These are phyloP conservation scores for Sardina pilchardus DNA, from an alignment of 2,113 vertebrate genomes.

Conservation along the genomic window DNA sequence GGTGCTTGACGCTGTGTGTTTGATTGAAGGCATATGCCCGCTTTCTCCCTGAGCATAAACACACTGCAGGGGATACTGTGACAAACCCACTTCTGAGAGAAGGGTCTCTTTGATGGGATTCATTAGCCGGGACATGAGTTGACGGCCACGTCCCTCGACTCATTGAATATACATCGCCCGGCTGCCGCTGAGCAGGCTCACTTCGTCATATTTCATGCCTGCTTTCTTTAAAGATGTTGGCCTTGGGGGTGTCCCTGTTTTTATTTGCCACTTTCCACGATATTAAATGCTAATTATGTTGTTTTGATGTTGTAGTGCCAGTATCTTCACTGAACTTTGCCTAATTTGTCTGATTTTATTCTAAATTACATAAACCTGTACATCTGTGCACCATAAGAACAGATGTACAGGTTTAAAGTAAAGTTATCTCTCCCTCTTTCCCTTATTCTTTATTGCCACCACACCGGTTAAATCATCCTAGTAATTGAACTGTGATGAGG, in stretches of 20 bases:
- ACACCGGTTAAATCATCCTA: not conserved
- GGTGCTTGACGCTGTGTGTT: slow-evolving; percentile 7
- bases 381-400: not conserved
- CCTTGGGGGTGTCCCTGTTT: not conserved
- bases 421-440: not conserved
- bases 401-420: not conserved
- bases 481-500: not conserved
- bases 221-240: not conserved
- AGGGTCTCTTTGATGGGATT: not conserved
- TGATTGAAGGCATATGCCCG: slow-evolving; percentile 10
- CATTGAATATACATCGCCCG: slow-evolving; percentile 7
- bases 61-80: slow-evolving; percentile 6
- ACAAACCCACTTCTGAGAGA: slow-evolving; percentile 1
- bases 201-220: not conserved
- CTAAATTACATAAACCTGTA: not conserved
- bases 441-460: not conserved
- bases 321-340: not conserved
- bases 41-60: not conserved
- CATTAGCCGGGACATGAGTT: slow-evolving; percentile 3
- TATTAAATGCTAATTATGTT: not conserved
- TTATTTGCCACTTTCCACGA: not conserved
- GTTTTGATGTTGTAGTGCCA: not conserved
- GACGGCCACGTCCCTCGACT: slow-evolving; percentile 2
- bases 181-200: not conserved
- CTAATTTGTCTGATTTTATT: not conserved